These are phyloP conservation scores for Saccopteryx bilineata DNA, from an alignment of 2,113 vertebrate genomes.

Conservation along the genomic window DNA sequence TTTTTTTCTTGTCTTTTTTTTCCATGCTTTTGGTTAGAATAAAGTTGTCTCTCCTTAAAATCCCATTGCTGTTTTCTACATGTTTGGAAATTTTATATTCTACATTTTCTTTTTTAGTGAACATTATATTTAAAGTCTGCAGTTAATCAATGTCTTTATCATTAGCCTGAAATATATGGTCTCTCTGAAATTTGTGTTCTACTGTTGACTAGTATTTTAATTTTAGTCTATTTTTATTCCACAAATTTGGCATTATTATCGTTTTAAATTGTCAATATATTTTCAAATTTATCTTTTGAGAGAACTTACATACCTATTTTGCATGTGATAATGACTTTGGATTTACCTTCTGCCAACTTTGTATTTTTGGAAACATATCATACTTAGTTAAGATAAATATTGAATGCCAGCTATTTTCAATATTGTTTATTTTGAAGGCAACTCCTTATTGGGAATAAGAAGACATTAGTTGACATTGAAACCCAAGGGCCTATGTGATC, in stretches of 20 bases:
- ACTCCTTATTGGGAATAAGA: neutral
- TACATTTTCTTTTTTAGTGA: neutral
- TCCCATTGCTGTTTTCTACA: neutral
- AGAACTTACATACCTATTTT: neutral
- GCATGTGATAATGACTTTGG: neutral
- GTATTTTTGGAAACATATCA: neutral
- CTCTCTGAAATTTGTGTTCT: neutral
- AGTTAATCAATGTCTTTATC: neutral
- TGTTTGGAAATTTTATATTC: neutral
- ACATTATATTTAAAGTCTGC: neutral
- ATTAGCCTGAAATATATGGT: constrained; percentile 4
- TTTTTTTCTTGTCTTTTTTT: neutral
- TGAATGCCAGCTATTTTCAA: neutral
- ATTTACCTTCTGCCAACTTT: neutral
- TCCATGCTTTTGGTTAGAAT: neutral
- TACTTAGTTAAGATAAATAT: constrained; percentile 32
- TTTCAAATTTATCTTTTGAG: neutral
- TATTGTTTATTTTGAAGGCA: neutral
- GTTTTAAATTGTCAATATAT: neutral
- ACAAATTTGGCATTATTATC: neutral
- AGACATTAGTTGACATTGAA: neutral
- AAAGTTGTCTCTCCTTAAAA: neutral
- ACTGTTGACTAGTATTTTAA: neutral
- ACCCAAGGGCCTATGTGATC: neutral
- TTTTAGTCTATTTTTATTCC: neutral